Evolutionary conservation across 1,140 invertebrate species (phyloP).

Genomic region (Anthonomus grandis): DNA sequence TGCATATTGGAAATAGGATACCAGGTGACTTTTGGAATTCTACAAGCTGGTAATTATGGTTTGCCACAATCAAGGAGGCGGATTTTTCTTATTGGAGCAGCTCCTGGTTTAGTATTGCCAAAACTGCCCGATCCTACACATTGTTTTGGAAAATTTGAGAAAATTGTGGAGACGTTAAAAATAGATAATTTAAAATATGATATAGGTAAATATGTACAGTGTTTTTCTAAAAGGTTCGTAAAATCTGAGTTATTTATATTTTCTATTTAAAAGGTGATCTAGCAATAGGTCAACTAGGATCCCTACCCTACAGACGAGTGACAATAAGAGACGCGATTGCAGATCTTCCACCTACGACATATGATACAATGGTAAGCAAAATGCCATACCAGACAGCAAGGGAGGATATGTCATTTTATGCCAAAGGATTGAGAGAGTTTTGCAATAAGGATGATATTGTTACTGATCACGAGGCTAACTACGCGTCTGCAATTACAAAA

Average conservation of each 20-base stretch:
- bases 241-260: too few relatives aligned
- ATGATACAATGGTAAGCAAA: constrained; percentile 8
- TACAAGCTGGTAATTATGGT: constrained; percentile 86
- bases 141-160: constrained; percentile 46
- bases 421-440: constrained; percentile 50
- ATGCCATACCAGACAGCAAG: constrained; percentile 37
- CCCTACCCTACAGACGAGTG: constrained; percentile 37
- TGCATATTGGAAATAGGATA: constrained; percentile 82
- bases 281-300: constrained; percentile 7
- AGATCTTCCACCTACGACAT: constrained; percentile 61
- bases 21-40: constrained; percentile 79
- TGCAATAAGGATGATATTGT: constrained; percentile 31
- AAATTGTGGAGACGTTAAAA: constrained; percentile 56
- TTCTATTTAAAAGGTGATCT: too few relatives aligned
- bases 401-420: constrained; percentile 73
- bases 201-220: constrained; percentile 11
- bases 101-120: constrained; percentile 74
- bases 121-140: constrained; percentile 76
- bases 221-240: not conserved
- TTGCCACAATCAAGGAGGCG: constrained; percentile 77
- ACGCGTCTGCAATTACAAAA: constrained; percentile 74
- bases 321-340: constrained; percentile 76
- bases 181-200: constrained; percentile 58
- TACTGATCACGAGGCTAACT: constrained; percentile 78
- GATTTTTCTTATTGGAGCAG: constrained; percentile 78